Evolutionary conservation across 1,140 invertebrate genomes (phyloP).

Genomic region (Sinella curviseta): DNA sequence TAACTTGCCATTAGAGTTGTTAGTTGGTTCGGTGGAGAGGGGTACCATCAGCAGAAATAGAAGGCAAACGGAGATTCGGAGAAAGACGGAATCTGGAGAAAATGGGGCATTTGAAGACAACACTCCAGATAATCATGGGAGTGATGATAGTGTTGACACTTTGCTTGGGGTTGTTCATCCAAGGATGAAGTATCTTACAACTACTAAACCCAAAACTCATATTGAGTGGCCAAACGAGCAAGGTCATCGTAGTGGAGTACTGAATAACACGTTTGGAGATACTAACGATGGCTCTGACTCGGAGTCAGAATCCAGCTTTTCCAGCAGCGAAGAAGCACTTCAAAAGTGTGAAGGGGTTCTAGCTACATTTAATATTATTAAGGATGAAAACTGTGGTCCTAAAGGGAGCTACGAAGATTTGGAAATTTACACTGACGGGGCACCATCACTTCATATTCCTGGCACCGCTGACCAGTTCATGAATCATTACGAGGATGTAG

Average conservation of each 20-base stretch:
- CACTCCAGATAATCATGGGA: not conserved
- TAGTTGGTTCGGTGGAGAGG: not conserved
- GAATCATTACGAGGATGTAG: constrained; percentile 67
- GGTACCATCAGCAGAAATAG: constrained; percentile 28
- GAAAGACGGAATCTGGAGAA: constrained; percentile 35
- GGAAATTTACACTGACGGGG: constrained; percentile 48
- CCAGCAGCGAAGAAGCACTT: constrained; percentile 72
- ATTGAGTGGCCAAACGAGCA: constrained; percentile 47
- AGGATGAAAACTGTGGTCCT: constrained; percentile 59
- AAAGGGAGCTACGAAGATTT: constrained; percentile 54
- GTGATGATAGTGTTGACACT: not conserved
- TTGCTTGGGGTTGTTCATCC: not conserved
- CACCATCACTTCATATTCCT: not conserved
- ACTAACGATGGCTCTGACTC: constrained; percentile 58
- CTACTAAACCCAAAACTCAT: not conserved
- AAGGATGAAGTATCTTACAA: not conserved
- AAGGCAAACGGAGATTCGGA: constrained; percentile 19
- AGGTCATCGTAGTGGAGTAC: constrained; percentile 47
- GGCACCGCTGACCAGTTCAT: not conserved
- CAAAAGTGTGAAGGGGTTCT: constrained; percentile 72
- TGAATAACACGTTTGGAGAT: constrained; percentile 42
- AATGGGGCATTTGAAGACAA: constrained; percentile 61
- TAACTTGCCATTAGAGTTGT: not conserved
- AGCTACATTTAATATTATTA: constrained; percentile 66
- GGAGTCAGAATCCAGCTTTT: constrained; percentile 78